phyloP scores from a whole-genome alignment of 2,888 invertebrate species.

The Drosophila basisetae region DNA sequence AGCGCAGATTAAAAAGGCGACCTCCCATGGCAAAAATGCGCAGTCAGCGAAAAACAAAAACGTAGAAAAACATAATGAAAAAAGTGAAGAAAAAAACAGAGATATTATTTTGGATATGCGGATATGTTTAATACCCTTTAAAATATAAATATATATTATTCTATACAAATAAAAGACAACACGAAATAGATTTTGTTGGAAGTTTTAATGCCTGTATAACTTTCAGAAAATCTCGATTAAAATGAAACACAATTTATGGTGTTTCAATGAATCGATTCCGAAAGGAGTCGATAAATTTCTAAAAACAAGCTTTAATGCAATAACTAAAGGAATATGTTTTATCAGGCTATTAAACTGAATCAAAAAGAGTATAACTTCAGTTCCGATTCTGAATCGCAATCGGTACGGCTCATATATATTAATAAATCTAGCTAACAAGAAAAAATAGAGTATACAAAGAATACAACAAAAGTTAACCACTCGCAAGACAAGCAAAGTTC shows the following conservation, averaged over 20 bases:
- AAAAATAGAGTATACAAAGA: slow-evolving; percentile 21
- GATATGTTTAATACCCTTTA: neutral
- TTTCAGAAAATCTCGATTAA: neutral
- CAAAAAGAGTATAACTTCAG: neutral
- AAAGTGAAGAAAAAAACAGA: neutral
- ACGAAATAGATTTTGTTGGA: neutral
- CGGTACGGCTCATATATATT: neutral
- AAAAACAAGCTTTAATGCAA: neutral
- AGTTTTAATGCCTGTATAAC: neutral
- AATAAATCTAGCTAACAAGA: neutral
- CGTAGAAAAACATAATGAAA: slow-evolving; percentile 2
- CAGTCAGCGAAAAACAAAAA: slow-evolving; percentile 6
- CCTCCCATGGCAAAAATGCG: slow-evolving; percentile 23
- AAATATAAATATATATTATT: neutral
- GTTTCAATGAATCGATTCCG: neutral
- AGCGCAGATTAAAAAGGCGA: slow-evolving; percentile 59
- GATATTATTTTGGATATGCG: no score
- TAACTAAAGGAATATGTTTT: neutral
- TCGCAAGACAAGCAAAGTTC: slow-evolving; percentile 47
- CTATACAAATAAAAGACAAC: neutral
- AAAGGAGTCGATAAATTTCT: neutral
- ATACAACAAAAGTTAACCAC: slow-evolving; percentile 10
- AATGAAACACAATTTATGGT: neutral
- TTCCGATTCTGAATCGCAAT: neutral
- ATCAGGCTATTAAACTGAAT: no score